A percentile compares a stretch with the other conserved stretches of the same genome.
Evolutionary conservation across 2,797 vertebrate species (phyloP).

Genomic region (Knipowitschia caucasica): DNA sequence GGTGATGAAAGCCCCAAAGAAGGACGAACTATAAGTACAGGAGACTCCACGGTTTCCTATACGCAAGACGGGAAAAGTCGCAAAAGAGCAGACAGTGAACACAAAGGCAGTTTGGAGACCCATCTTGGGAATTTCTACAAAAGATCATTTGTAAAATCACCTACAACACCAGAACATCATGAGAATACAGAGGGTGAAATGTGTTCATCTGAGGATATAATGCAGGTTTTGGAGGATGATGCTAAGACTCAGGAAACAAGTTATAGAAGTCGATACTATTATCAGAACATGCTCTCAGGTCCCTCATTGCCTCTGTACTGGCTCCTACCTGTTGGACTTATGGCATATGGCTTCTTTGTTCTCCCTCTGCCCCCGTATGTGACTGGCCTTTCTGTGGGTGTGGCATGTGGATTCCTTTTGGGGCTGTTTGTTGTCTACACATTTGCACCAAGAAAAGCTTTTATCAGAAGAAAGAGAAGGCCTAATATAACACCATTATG

Average conservation of each 20-base stretch:
- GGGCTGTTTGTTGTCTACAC: conserved; percentile 77
- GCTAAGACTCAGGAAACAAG: conserved; percentile 13
- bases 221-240: conserved; percentile 76
- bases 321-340: conserved; percentile 71
- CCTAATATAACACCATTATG: conserved; percentile 27
- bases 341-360: conserved; percentile 82
- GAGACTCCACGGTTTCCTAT: conserved; percentile 43
- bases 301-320: conserved; percentile 67
- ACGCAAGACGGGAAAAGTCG: conserved; percentile 35
- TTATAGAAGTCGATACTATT: neutral
- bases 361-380: conserved; percentile 81
- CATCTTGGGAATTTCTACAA: conserved; percentile 42
- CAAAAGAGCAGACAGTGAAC: conserved; percentile 41
- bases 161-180: conserved; percentile 28
- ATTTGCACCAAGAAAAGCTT: conserved; percentile 50
- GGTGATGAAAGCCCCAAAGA: conserved; percentile 77
- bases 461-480: conserved; percentile 16
- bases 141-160: conserved; percentile 28
- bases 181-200: conserved; percentile 66
- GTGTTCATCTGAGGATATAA: conserved; percentile 71
- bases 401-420: conserved; percentile 78
- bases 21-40: conserved; percentile 40
- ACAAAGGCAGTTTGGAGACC: conserved; percentile 35
- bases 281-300: conserved; percentile 15
- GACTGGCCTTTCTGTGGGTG: conserved; percentile 78